Evolutionary conservation across 2,797 vertebrate genomes (phyloP).

Genomic region (Antrozous pallidus): DNA sequence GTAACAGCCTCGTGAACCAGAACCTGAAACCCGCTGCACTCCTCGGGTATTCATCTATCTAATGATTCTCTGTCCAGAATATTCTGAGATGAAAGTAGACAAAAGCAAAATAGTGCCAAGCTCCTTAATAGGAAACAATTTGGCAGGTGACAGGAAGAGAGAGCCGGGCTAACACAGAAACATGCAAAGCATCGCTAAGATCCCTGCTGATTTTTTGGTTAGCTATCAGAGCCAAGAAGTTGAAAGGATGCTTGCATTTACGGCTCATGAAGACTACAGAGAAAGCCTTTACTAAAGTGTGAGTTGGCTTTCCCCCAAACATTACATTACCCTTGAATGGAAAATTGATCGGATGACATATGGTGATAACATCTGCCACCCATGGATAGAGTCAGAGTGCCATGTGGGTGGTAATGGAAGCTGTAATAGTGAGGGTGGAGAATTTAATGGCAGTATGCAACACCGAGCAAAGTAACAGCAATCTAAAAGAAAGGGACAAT

Average conservation of each 20-base stretch:
- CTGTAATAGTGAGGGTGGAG: slow-evolving; percentile 76
- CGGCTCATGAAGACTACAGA: slow-evolving; percentile 71
- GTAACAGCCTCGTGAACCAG: background rate
- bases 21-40: background rate
- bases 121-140: slow-evolving; percentile 60
- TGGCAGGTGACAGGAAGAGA: slow-evolving; percentile 61
- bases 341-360: slow-evolving; percentile 79
- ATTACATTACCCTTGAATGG: slow-evolving; percentile 77
- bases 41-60: background rate
- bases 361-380: slow-evolving; percentile 80
- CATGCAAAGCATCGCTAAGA: slow-evolving; percentile 54
- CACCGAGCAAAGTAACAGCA: slow-evolving; percentile 64
- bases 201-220: slow-evolving; percentile 70
- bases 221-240: slow-evolving; percentile 70
- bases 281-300: slow-evolving; percentile 74
- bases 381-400: slow-evolving; percentile 70
- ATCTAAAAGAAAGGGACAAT: slow-evolving; percentile 73
- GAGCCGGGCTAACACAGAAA: slow-evolving; percentile 54
- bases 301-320: slow-evolving; percentile 77
- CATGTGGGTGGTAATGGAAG: slow-evolving; percentile 78
- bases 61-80: slow-evolving; percentile 27
- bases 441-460: slow-evolving; percentile 76
- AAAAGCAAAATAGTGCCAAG: slow-evolving; percentile 39
- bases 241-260: slow-evolving; percentile 75
- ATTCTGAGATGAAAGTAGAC: slow-evolving; percentile 39